These are phyloP conservation scores for Hemiscyllium ocellatum DNA, from an alignment of 2,113 vertebrate species.

Conservation along the genomic window DNA sequence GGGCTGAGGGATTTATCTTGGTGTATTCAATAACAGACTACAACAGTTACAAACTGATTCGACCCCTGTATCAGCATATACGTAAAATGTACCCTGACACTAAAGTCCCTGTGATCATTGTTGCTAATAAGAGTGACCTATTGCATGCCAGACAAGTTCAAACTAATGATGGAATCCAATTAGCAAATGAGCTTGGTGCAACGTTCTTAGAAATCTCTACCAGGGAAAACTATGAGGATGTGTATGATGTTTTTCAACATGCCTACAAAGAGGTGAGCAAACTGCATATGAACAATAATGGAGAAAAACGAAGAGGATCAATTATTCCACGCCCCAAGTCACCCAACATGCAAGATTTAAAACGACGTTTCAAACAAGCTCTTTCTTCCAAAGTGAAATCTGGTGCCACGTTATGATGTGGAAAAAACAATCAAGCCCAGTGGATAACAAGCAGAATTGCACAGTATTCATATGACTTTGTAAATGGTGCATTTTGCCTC, in stretches of 20 bases:
- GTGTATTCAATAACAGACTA: constrained; percentile 72
- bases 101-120: constrained; percentile 59
- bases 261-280: constrained; percentile 69
- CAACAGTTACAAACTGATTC: constrained; percentile 60
- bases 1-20: constrained; percentile 70
- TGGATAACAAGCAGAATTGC: constrained; percentile 26
- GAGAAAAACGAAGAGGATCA: constrained; percentile 53
- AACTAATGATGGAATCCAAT: constrained; percentile 55
- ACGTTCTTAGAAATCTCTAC: constrained; percentile 69
- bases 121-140: constrained; percentile 71
- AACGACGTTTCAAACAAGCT: constrained; percentile 72
- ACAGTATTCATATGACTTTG: neutral
- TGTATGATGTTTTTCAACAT: constrained; percentile 65
- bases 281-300: constrained; percentile 42
- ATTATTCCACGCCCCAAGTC: constrained; percentile 66
- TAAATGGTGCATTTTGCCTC: neutral
- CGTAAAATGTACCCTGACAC: constrained; percentile 60
- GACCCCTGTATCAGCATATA: constrained; percentile 60
- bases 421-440: neutral
- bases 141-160: constrained; percentile 63
- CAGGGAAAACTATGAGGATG: constrained; percentile 62
- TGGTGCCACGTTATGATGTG: constrained; percentile 31
- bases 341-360: constrained; percentile 73
- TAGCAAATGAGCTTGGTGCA: constrained; percentile 64
- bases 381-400: constrained; percentile 65